Evolutionary conservation across 2,797 vertebrate genomes (phyloP), one percentile per base, ranked within the genome.

Genomic region (Dromococcyx pavoninus): DNA sequence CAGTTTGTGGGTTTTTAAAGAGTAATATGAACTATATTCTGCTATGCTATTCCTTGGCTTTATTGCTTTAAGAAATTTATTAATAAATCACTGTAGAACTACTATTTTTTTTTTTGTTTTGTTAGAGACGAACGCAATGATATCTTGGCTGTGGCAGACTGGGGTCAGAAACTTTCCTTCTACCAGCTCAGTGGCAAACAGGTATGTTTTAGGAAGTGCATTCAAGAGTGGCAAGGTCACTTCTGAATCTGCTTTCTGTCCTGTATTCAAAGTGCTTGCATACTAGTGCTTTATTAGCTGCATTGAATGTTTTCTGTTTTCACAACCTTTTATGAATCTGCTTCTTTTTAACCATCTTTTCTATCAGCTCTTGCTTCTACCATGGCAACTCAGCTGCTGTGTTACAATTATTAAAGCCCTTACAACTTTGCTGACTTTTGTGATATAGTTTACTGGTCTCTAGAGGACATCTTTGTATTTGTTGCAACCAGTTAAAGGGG

Each of bases 141-240:
- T 97, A 98, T 99, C 94, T 97, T 99, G 96, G 99, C 99, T 80
- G 99, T 99, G 93, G 99, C 99, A 95, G 99, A 99, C 95, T 99
- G 99, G 99, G 99, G 99, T 73, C 99, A 99, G 97, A 99, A 98
- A 89, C 98, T 99, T 96, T 99, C 99, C 76, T 99, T 99, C 97
- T 99, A 99, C 97, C 99, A 99, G 84, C 98, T 99, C 57, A 99
- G 99, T 97, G 99, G 99, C 91, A 99, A 99, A 91, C 99, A 99
- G 99, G 99, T 99, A 97, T 91, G 97, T 77, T 71, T 16, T 60
- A 46, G 46, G 39, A 48, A 77, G 33, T 13, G 61, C 25, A 7
- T 46, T 65, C 50, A 51, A 30, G 62, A 65, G 24, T 43, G 37
- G 17, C n/a, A 53, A n/a, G 39, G 9, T 6, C 44, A 15, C 76